A percentile compares a stretch with the other conserved stretches of the same genome.
phyloP scores from a whole-genome alignment of 2,888 invertebrate species.

The Girardia tigrina region DNA sequence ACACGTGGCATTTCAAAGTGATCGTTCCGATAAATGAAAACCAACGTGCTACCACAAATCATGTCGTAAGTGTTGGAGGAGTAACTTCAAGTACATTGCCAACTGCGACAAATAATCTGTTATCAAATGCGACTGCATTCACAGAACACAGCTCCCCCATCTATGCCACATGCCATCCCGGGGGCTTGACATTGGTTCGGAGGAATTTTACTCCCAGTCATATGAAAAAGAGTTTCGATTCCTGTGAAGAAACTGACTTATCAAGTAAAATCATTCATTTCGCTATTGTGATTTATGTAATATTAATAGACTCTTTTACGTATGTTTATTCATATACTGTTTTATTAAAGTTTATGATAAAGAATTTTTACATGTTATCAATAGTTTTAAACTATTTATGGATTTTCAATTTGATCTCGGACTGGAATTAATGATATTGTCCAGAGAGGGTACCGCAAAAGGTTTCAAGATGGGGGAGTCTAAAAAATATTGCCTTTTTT shows the following conservation, averaged over 20 bases:
- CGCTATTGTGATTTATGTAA: no score
- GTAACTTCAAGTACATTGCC: background rate
- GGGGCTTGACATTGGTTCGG: conserved; percentile 5
- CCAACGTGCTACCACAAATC: background rate
- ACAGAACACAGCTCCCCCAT: background rate
- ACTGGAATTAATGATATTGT: no score
- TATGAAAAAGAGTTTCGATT: conserved; percentile 1
- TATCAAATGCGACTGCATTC: background rate
- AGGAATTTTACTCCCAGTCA: background rate
- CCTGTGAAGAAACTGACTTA: background rate
- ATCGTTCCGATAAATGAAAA: background rate
- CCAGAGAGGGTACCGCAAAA: no score
- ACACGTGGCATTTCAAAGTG: background rate
- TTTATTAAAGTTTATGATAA: no score
- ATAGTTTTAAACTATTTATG: no score
- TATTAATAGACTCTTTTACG: no score
- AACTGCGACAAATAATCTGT: background rate
- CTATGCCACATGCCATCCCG: background rate
- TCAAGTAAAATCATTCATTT: background rate
- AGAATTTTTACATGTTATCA: no score
- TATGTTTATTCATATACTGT: no score
- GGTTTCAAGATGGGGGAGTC: no score
- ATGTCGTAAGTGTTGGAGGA: conserved; percentile 16
- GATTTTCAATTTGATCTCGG: no score
- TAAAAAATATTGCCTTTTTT: no score